Conservation (phyloP, 2,888 invertebrate species). For the Drosophila subsilvestris region DNA sequence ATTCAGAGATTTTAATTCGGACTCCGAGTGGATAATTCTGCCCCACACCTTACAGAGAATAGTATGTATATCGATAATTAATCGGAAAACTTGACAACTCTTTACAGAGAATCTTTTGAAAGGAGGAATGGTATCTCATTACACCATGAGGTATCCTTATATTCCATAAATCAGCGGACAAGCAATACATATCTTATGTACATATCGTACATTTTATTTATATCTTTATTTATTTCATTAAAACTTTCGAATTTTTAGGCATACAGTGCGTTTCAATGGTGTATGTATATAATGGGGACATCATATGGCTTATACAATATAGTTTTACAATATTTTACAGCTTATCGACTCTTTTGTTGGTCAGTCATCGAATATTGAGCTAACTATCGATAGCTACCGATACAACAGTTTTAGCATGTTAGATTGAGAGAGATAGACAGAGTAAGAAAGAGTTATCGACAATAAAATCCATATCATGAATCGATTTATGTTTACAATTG, state of each 20-base stretch:
- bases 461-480: neutral
- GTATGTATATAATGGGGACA: neutral
- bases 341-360: neutral
- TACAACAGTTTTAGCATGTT: neutral
- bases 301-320: neutral
- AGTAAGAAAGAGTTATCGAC: neutral
- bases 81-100: neutral
- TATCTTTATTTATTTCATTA: neutral
- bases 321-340: slow-evolving; percentile 1
- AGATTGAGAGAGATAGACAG: neutral
- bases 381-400: neutral
- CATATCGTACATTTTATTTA: neutral
- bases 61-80: neutral
- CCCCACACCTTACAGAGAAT: neutral
- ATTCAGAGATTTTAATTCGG: neutral
- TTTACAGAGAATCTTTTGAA: neutral
- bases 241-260: neutral
- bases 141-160: neutral
- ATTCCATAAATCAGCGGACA: neutral
- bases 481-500: neutral
- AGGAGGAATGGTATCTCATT: neutral
- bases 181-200: neutral
- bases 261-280: neutral
- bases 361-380: neutral
- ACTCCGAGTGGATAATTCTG: neutral